A percentile compares a stretch with the other conserved stretches of the same genome.
phyloP scores from a whole-genome alignment of 2,113 vertebrate genomes.

The Cottus gobio region DNA sequence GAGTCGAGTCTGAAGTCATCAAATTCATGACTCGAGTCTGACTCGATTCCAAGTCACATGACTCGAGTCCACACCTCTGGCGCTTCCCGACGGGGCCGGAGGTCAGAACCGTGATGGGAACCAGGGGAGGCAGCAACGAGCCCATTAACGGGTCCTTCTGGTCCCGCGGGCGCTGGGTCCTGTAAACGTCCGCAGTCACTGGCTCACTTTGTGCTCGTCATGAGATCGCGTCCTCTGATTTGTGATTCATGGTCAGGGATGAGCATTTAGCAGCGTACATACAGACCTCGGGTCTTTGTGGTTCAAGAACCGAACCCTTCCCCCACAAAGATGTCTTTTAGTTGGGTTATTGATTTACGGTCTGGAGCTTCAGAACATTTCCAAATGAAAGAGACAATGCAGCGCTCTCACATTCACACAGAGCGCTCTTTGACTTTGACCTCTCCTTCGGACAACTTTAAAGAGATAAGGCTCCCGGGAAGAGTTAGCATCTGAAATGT shows the following conservation, averaged over 20 bases:
- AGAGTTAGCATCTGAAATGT: background rate
- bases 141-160: background rate
- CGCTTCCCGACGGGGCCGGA: too few relatives aligned
- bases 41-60: too few relatives aligned
- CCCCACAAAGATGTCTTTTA: background rate
- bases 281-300: background rate
- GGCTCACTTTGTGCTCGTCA: background rate
- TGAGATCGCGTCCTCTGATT: background rate
- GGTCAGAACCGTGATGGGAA: background rate
- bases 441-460: background rate
- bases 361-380: background rate
- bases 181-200: background rate
- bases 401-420: conserved; percentile 2
- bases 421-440: background rate
- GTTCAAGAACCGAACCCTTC: background rate
- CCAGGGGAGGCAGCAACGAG: background rate
- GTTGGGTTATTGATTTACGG: background rate
- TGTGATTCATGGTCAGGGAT: background rate
- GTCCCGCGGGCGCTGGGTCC: background rate
- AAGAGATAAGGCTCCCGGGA: too few relatives aligned
- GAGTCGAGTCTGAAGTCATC: too few relatives aligned
- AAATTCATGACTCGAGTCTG: too few relatives aligned
- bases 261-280: background rate
- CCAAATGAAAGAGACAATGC: background rate
- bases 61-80: too few relatives aligned